A percentile compares a stretch with the other conserved stretches of the same genome.
phyloP scores from a whole-genome alignment of 2,113 vertebrate genomes.

The Boulengerochromis microlepis region DNA sequence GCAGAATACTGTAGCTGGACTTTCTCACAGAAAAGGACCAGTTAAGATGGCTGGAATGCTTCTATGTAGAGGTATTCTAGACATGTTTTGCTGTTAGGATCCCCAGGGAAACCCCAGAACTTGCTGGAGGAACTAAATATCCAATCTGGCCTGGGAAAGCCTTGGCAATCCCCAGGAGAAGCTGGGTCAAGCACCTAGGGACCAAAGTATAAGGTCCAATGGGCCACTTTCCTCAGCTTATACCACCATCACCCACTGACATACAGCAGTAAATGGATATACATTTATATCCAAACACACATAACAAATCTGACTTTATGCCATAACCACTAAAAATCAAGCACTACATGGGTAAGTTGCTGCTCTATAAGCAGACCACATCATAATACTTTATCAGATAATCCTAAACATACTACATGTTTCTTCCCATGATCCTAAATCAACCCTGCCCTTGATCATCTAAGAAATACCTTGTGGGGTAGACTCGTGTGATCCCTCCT shows the following conservation, averaged over 20 bases:
- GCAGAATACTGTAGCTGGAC: background rate
- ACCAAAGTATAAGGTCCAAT: background rate
- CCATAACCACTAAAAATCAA: background rate
- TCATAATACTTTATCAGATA: background rate
- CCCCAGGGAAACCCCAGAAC: background rate
- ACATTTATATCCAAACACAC: background rate
- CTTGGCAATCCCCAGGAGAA: background rate
- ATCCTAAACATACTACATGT: background rate
- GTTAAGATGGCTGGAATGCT: background rate
- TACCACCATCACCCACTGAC: background rate
- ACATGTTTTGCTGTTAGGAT: background rate
- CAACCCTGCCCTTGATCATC: background rate
- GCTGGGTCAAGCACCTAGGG: background rate
- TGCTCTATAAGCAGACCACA: background rate
- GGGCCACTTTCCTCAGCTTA: background rate
- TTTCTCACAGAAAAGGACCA: background rate
- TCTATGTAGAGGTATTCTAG: background rate
- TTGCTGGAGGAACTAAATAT: background rate
- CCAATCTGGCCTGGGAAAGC: background rate
- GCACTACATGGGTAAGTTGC: background rate
- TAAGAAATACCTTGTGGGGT: slow-evolving; percentile 83
- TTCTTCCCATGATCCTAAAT: slow-evolving; percentile 1
- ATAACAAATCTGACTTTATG: background rate
- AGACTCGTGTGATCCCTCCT: slow-evolving; percentile 93
- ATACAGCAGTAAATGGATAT: background rate